Evolutionary conservation across 2,113 vertebrate genomes (phyloP).

Genomic region (Perca schrenkii): DNA sequence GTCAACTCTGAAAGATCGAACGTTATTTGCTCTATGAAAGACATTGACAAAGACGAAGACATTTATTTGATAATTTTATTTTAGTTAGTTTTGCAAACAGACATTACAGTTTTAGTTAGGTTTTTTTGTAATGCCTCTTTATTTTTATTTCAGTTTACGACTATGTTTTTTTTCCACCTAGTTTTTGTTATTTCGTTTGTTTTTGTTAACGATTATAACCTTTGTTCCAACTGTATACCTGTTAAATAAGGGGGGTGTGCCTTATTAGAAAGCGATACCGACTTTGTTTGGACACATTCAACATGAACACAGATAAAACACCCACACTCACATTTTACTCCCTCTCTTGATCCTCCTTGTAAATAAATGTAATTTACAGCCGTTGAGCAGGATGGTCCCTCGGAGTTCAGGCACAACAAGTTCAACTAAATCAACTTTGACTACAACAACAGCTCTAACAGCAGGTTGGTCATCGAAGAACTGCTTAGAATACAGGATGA

Average conservation of each 20-base stretch:
- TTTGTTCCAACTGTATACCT: background rate
- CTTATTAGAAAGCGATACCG: background rate
- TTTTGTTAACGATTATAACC: no score
- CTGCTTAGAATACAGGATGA: conserved; percentile 44
- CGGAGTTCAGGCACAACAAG: conserved; percentile 40
- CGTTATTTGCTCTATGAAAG: no score
- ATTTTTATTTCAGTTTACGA: no score
- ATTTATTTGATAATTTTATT: no score
- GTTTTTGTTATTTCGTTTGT: no score
- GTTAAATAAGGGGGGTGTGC: background rate
- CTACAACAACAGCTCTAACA: conserved; percentile 49
- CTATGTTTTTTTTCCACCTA: no score
- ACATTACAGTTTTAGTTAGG: no score
- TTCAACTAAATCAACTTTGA: conserved; percentile 70
- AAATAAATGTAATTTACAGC: conserved; percentile 75
- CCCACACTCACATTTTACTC: conserved; percentile 35
- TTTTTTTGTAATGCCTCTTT: no score
- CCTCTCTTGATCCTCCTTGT: conserved; percentile 41
- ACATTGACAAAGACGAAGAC: no score
- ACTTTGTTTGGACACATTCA: conserved; percentile 28
- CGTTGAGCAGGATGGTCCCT: conserved; percentile 52
- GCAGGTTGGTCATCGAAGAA: conserved; percentile 61
- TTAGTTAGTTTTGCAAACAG: no score
- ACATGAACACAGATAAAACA: conserved; percentile 38
- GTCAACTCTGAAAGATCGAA: no score